phyloP scores from a whole-genome alignment of 2,113 vertebrate genomes.

The Orthonyx spaldingii region DNA sequence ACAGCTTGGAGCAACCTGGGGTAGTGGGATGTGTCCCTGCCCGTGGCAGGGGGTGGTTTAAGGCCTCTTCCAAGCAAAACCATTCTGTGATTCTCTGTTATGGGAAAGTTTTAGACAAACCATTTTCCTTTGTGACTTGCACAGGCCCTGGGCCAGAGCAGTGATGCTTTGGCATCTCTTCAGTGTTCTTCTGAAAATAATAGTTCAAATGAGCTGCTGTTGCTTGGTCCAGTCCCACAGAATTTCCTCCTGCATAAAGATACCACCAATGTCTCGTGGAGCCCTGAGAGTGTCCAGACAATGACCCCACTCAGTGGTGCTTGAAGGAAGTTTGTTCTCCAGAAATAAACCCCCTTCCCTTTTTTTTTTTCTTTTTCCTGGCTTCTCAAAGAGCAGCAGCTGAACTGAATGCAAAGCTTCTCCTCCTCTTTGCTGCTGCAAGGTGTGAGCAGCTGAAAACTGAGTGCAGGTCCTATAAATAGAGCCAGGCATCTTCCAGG shows the following conservation, averaged over 20 bases:
- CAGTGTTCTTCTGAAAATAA: neutral
- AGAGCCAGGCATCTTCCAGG: constrained; percentile 16
- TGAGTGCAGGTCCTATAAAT: constrained; percentile 4
- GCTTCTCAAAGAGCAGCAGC: neutral
- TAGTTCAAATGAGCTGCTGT: fast-evolving
- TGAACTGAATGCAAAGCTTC: neutral
- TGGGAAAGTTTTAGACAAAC: neutral
- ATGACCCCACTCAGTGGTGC: neutral
- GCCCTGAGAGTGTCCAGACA: neutral
- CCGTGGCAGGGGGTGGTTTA: neutral
- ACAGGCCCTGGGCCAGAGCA: neutral
- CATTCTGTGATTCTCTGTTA: too few relatives aligned
- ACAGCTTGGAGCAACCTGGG: fast-evolving
- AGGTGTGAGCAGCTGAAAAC: constrained; percentile 42
- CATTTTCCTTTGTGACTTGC: neutral
- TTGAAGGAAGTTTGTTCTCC: neutral
- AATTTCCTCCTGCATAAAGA: neutral
- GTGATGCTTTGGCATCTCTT: neutral
- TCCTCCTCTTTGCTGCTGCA: neutral
- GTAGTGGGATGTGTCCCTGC: fast-evolving
- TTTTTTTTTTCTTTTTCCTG: too few relatives aligned
- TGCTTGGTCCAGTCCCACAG: neutral
- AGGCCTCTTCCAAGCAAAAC: neutral
- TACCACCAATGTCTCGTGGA: fast-evolving
- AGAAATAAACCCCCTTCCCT: neutral